phyloP scores from a whole-genome alignment of 1,140 invertebrate genomes.

The Tenebrio molitor region DNA sequence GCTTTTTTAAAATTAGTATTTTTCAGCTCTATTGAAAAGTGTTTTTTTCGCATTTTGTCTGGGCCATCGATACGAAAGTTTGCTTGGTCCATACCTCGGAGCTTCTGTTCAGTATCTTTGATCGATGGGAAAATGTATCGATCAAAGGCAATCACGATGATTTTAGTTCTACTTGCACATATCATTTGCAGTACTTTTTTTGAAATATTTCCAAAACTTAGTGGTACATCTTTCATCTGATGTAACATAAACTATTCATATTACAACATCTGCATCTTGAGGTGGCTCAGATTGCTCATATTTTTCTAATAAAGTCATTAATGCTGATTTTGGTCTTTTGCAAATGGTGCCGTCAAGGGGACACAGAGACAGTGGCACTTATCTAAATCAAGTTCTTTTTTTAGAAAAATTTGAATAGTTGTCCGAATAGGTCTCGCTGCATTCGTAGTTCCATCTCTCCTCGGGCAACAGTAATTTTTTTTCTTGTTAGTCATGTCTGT shows the following conservation, averaged over 20 bases:
- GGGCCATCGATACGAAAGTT: conserved; percentile 42
- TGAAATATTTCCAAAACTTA: conserved; percentile 60
- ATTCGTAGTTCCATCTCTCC: conserved; percentile 54
- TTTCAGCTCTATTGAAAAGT: conserved; percentile 53
- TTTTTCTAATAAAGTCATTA: conserved; percentile 53
- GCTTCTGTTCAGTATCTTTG: conserved; percentile 39
- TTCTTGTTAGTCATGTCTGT: conserved; percentile 44
- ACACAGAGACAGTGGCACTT: conserved; percentile 59
- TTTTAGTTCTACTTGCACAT: neutral
- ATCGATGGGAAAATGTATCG: conserved; percentile 46
- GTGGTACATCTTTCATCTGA: conserved; percentile 59
- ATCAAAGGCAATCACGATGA: conserved; percentile 41
- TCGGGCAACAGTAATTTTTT: conserved; percentile 39
- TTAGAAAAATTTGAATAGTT: conserved; percentile 32
- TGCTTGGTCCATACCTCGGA: conserved; percentile 15
- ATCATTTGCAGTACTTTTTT: neutral
- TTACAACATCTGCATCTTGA: conserved; percentile 52
- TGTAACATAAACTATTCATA: conserved; percentile 64
- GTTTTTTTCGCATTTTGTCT: conserved; percentile 39
- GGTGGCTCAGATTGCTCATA: conserved; percentile 49
- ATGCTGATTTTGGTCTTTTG: conserved; percentile 60
- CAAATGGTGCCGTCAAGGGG: conserved; percentile 62
- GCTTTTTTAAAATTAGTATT: conserved; percentile 50
- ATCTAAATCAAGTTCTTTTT: conserved; percentile 45
- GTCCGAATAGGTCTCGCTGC: conserved; percentile 54